Base-by-base conservation (phyloP, 2,888 invertebrate species). In the Artemia sp. region DNA sequence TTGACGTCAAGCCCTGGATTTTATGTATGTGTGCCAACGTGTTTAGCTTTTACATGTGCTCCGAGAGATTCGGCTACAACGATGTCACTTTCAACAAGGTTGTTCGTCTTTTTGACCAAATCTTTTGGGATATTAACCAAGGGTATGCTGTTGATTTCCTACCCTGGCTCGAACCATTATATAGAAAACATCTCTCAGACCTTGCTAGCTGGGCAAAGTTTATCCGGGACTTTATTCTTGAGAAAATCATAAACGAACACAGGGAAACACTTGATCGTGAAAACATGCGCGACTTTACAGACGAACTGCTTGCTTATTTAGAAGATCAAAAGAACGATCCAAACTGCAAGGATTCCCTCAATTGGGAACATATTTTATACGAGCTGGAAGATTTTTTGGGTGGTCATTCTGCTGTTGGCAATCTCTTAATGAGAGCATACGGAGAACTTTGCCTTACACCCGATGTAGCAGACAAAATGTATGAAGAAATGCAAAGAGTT, bases 121-220 rank as follows among this genome's bases (percentile, higher is more conserved):
- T 92, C 69, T 92, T 92, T 80, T 90, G 89, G 87, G 91, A 92
- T 76, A 90, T 92, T 73, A 92, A 92, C 77, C 89, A 90, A 75
- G 90, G 90, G 0, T 90, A 90, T 77, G 88, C 89, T 0, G 84
- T 91, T 0, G 92, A 92, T 75, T 92, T 92, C 75, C 76, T 92
- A 38, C 92, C 92, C 0, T 90, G 88, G 86, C 77, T 92, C 0
- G 80, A 84, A 1, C 89, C 89, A 0, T 84, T 89, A 72, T 90
- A 89, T 77, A 79, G 79, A 5, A 80, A 81, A 4, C 87, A 89
- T 75, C 83, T 89, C 80, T 81, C 83, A 4, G 85, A 84, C 73
- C 79, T 90, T 8, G 82, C 84, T 1, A 77, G 82, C 70, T 89
- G 88, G 88, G 85, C 88, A 0, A 78, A 83, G 2, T 83, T 84